A percentile compares a stretch with the other conserved stretches of the same genome.
These are phyloP conservation scores for Henricia sp. DNA, from an alignment of 53 echinoderm and acorn worm genomes.

Conservation along the genomic window DNA sequence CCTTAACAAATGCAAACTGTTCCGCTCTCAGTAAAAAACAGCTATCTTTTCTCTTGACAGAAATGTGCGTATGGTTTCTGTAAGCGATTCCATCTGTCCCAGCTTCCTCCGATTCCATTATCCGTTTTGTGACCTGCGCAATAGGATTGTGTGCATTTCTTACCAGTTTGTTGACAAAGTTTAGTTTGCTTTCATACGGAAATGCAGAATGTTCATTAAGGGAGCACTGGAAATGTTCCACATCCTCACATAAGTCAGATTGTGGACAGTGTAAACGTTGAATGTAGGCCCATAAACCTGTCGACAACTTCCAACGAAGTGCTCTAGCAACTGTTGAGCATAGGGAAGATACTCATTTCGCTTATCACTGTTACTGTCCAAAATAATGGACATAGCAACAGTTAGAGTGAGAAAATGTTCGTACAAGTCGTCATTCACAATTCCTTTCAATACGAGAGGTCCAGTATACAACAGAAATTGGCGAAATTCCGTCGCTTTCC, in stretches of 20 bases:
- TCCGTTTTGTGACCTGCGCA: slow-evolving; percentile 34
- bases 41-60: slow-evolving; percentile 31
- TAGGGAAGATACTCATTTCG: slow-evolving; percentile 42
- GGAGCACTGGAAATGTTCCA: slow-evolving; percentile 25
- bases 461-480: slow-evolving; percentile 36
- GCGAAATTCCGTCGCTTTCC: slow-evolving; percentile 44
- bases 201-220: slow-evolving; percentile 43
- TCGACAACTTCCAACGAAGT: slow-evolving; percentile 29
- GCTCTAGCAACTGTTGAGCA: slow-evolving; percentile 38
- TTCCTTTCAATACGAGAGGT: slow-evolving; percentile 17
- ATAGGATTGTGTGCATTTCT: slow-evolving; percentile 46
- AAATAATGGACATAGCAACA: slow-evolving; percentile 7
- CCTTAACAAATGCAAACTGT: slow-evolving; percentile 33
- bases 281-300: slow-evolving; percentile 26
- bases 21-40: slow-evolving; percentile 21
- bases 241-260: slow-evolving; percentile 30
- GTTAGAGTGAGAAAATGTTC: slow-evolving; percentile 18
- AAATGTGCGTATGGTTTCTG: neutral
- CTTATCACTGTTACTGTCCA: slow-evolving; percentile 15
- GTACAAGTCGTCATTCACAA: slow-evolving; percentile 22
- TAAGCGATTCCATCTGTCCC: neutral
- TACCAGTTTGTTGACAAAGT: slow-evolving; percentile 40
- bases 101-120: slow-evolving; percentile 22
- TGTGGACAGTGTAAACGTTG: slow-evolving; percentile 42
- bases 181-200: slow-evolving; percentile 30